Conservation (phyloP, 2,888 invertebrate genomes). For the Steromphala cineraria region DNA sequence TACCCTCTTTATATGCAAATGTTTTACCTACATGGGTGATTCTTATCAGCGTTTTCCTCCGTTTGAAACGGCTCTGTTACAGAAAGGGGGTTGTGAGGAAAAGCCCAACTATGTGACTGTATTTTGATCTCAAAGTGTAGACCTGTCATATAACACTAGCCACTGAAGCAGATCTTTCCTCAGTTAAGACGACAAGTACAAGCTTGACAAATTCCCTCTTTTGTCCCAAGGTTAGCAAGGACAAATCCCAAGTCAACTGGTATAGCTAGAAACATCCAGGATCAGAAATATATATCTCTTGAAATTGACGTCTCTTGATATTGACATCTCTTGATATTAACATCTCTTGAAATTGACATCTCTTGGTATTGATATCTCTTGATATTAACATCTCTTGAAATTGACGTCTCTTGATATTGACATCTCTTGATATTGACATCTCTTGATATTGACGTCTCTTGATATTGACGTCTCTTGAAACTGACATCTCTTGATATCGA, state of each 20-base stretch:
- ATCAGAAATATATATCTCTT: background rate
- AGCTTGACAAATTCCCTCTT: conserved; percentile 11
- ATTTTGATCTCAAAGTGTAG: background rate
- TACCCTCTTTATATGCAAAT: conserved; percentile 11
- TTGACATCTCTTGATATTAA: too few species aligned
- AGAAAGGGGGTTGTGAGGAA: background rate
- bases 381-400: too few species aligned
- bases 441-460: too few species aligned
- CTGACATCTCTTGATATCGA: too few species aligned
- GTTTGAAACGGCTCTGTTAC: background rate
- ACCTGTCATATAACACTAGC: background rate
- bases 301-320: background rate
- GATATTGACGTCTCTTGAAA: too few species aligned
- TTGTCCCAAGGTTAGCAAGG: background rate
- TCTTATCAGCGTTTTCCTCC: background rate
- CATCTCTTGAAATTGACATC: too few species aligned
- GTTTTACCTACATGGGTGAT: background rate
- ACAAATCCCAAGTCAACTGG: background rate
- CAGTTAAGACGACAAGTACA: background rate
- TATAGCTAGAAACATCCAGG: background rate
- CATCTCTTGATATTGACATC: too few species aligned
- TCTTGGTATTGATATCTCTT: too few species aligned
- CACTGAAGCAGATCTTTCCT: conserved; percentile 10
- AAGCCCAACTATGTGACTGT: background rate
- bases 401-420: too few species aligned